Conservation (phyloP, 64 coral and sea anemone species). For the Stichodactyla helianthus region DNA sequence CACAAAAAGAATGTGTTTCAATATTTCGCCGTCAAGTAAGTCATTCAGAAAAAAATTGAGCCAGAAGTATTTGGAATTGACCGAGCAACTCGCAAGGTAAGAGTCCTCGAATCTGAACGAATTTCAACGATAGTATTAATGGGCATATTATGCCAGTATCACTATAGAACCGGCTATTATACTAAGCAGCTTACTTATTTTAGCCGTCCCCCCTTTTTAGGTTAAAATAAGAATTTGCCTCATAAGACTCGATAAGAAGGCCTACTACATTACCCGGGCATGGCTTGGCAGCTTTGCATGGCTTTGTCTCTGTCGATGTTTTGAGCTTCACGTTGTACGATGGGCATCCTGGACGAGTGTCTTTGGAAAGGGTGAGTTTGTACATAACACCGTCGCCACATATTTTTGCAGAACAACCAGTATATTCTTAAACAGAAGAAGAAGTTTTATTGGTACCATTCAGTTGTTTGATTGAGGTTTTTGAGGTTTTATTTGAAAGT, state of each 20-base stretch:
- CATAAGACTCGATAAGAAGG: not conserved
- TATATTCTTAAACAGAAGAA: not conserved
- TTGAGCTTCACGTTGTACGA: conserved; percentile 25
- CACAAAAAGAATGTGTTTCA: no score
- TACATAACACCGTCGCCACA: not conserved
- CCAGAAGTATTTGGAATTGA: no score
- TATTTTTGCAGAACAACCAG: not conserved
- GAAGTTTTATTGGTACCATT: not conserved
- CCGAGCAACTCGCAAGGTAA: no score
- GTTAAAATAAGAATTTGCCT: no score
- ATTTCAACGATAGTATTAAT: no score
- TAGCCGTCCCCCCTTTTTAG: no score
- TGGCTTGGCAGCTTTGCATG: conserved; percentile 1
- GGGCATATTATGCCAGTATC: no score
- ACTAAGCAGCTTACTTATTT: no score
- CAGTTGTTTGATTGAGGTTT: not conserved
- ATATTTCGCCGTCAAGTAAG: no score
- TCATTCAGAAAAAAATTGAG: no score
- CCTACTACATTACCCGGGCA: not conserved
- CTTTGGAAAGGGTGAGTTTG: conserved; percentile 8
- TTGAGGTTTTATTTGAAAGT: not conserved
- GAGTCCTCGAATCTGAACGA: no score
- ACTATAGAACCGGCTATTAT: no score
- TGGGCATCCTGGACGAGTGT: conserved; percentile 16
- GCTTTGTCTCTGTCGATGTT: not conserved